Base-by-base conservation (phyloP, 2,888 invertebrate genomes). In the Phytoseiulus persimilis region DNA sequence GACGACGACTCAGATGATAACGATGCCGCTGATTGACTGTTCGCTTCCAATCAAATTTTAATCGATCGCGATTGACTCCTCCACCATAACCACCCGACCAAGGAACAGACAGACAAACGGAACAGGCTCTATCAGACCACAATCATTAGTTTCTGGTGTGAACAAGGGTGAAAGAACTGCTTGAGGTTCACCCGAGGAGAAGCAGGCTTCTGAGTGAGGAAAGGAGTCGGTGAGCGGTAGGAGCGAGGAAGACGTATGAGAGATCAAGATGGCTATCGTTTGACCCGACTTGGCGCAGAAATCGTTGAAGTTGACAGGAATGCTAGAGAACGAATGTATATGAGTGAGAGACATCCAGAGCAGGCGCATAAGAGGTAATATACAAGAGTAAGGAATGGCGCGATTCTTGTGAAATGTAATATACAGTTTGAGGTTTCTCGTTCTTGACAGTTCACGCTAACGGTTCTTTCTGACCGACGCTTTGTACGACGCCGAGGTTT, bases 1-100 rank as follows among this genome's bases (percentile, higher is more conserved):
- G 87, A 87, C n/a, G 87, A 87, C 14, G 87, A 87, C n/a, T 33
- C 31, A 39, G 87, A 87, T 83, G 83, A 83, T 23, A 33, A 83
- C 45, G 87, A 87, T 32, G 87, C 33, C 87, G 14, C 65, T 28
- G 65, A 65, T 65, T 87, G 31, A 87, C 87, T 39, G 33, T 84
- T 84, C 18, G 18, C 33, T 18, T 33, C 23, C 32, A 31, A 31
- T 83, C 32, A 31, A 14, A 83, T 31, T 87, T 5, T 87, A 32
- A 32, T 28, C 87, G 87, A 32, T 87, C 65, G 65, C 65, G 65
- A 65, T 65, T 65, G 5, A 65, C 1, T 2, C 5, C 65, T 65
- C 18, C 65, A 65, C 23, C 14, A 65, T 23, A 28, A 65, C 65
- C 65, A 23, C 65, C 1, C 14, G 28, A 65, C 28, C 18, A 65